Percentiles rank a stretch among this genome's conserved stretches.
phyloP scores from a whole-genome alignment of 2,888 invertebrate species.

The Theodoxus fluviatilis region DNA sequence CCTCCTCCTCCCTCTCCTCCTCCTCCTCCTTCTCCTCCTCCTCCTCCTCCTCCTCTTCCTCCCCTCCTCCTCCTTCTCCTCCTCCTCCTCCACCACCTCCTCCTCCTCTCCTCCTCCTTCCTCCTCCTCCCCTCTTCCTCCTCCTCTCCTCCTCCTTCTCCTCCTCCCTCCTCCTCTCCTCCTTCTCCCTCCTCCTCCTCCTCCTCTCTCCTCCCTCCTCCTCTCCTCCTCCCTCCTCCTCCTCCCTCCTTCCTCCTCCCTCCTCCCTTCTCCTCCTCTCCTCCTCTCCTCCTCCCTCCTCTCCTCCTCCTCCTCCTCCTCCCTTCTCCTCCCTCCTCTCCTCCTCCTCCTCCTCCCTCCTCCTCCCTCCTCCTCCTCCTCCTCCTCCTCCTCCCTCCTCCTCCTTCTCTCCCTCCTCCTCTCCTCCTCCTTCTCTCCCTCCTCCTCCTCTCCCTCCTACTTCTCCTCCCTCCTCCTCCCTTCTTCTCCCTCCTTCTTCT shows the following conservation, averaged over 20 bases:
- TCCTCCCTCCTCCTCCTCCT: not conserved
- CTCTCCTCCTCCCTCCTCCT: not conserved
- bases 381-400: not conserved
- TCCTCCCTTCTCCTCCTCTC: not conserved
- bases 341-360: not conserved
- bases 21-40: not conserved
- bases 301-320: not conserved
- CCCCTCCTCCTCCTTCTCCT: not conserved
- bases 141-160: not conserved
- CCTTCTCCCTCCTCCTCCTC: not conserved
- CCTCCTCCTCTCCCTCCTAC: not conserved
- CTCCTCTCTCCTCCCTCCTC: not conserved
- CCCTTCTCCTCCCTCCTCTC: not conserved
- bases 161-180: not conserved
- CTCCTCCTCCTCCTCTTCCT: not conserved
- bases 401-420: slow-evolving; percentile 9
- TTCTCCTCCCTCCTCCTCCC: slow-evolving; percentile 3
- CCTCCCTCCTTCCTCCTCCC: not conserved
- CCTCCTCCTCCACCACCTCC: not conserved
- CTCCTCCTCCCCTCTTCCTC: not conserved
- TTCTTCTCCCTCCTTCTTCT: slow-evolving; percentile 5
- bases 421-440: not conserved
- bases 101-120: not conserved
- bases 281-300: not conserved
- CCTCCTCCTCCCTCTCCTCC: not conserved